phyloP scores from a whole-genome alignment of 2,797 vertebrate genomes.

The Myripristis murdjan region DNA sequence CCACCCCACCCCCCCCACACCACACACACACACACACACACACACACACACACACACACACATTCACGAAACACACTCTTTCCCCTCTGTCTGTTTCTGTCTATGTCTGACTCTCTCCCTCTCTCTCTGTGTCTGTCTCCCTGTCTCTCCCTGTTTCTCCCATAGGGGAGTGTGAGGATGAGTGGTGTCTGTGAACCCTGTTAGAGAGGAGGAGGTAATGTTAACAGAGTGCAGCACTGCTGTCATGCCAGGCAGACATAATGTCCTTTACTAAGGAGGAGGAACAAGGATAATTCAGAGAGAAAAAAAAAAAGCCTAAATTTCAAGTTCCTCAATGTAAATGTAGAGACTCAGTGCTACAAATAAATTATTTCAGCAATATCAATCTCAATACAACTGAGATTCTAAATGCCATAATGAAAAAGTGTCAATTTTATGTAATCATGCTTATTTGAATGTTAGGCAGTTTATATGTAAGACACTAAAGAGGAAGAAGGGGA shows the following conservation, averaged over 20 bases:
- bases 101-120: conserved; percentile 24
- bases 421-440: neutral
- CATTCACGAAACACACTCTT: conserved; percentile 38
- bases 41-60: conserved; percentile 29
- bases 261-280: conserved; percentile 60
- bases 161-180: conserved; percentile 62
- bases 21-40: conserved; percentile 37
- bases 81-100: conserved; percentile 47
- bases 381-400: conserved; percentile 5
- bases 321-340: conserved; percentile 50
- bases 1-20: conserved; percentile 62
- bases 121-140: conserved; percentile 35
- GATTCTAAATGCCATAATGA: neutral
- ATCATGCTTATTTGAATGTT: neutral
- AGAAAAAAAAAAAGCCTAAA: conserved; percentile 20
- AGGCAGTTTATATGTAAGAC: neutral
- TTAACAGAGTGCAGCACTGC: conserved; percentile 74
- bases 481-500: neutral
- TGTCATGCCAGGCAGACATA: conserved; percentile 72
- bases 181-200: conserved; percentile 71
- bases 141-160: conserved; percentile 44
- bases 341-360: conserved; percentile 12
- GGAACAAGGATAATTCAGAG: conserved; percentile 54
- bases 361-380: conserved; percentile 18
- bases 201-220: conserved; percentile 68